phyloP scores from a whole-genome alignment of 2,797 vertebrate species.

The Chelonia mydas region DNA sequence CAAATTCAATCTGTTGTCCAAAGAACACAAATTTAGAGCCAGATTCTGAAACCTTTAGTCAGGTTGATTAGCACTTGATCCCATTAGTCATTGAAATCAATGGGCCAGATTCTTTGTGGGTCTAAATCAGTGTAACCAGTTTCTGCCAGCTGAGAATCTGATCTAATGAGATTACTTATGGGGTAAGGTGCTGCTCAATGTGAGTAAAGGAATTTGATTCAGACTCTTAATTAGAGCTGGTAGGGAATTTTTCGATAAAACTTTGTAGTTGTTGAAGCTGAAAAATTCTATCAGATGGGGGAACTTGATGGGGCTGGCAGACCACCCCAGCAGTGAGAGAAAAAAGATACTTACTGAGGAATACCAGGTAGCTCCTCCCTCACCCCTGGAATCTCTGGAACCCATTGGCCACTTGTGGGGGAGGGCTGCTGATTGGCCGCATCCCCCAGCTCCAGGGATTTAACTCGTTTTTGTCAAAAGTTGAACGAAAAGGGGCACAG shows the following conservation, averaged over 20 bases:
- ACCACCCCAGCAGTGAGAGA: too few relatives aligned
- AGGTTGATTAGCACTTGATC: constrained; percentile 49
- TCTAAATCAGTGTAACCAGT: constrained; percentile 14
- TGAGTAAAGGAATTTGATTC: not conserved
- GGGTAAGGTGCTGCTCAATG: not conserved
- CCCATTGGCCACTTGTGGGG: not conserved
- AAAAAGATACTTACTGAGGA: too few relatives aligned
- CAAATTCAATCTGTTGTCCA: constrained; percentile 35
- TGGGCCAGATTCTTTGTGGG: constrained; percentile 2
- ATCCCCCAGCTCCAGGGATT: not conserved
- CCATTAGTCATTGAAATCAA: constrained; percentile 40
- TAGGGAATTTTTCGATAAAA: not conserved
- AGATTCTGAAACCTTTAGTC: constrained; percentile 33
- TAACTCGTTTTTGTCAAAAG: not conserved
- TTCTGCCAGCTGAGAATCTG: not conserved
- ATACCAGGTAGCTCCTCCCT: not conserved
- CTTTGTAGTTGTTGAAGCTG: not conserved
- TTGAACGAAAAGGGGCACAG: not conserved
- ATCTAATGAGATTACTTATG: not conserved
- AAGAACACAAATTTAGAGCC: constrained; percentile 9
- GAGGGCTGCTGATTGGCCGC: not conserved
- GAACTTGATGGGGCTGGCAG: not conserved
- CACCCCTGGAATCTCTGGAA: not conserved
- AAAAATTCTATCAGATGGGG: not conserved
- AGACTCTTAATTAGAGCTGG: not conserved